Evolutionary conservation across 2,888 invertebrate species (phyloP).

Genomic region (Sinopyrophorus schimmeli): DNA sequence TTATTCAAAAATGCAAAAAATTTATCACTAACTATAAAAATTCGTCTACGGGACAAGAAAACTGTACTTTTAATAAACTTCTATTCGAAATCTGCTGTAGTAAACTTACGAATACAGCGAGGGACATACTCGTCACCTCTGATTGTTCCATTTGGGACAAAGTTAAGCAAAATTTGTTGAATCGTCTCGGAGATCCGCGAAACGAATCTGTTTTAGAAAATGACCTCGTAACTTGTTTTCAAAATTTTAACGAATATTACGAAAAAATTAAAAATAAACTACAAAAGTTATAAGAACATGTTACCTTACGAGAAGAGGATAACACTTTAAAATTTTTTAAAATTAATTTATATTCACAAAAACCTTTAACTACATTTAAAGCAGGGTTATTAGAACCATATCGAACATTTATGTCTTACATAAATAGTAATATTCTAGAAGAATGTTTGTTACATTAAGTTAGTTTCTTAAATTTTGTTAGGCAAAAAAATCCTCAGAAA

Average conservation of each 20-base stretch:
- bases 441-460: slow-evolving; percentile 14
- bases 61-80: slow-evolving; percentile 2
- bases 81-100: slow-evolving; percentile 7
- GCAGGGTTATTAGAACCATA: slow-evolving; percentile 25
- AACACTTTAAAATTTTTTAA: slow-evolving; percentile 9
- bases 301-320: slow-evolving; percentile 6
- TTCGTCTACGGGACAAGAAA: not conserved
- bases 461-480: slow-evolving; percentile 5
- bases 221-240: slow-evolving; percentile 10
- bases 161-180: slow-evolving; percentile 1
- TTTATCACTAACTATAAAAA: no score
- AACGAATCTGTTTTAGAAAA: slow-evolving; percentile 16
- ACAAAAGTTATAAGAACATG: slow-evolving; percentile 23
- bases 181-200: slow-evolving; percentile 11
- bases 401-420: slow-evolving; percentile 14
- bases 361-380: slow-evolving; percentile 13
- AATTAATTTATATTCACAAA: slow-evolving; percentile 7
- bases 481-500: slow-evolving; percentile 2
- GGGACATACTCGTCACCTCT: slow-evolving; percentile 9
- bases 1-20: no score
- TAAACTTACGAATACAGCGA: slow-evolving; percentile 1
- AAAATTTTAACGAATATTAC: not conserved
- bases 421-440: slow-evolving; percentile 5
- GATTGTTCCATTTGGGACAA: slow-evolving; percentile 8
- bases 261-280: no score